Base-by-base conservation (phyloP, 2,113 vertebrate species). In the Brachyistius frenatus region DNA sequence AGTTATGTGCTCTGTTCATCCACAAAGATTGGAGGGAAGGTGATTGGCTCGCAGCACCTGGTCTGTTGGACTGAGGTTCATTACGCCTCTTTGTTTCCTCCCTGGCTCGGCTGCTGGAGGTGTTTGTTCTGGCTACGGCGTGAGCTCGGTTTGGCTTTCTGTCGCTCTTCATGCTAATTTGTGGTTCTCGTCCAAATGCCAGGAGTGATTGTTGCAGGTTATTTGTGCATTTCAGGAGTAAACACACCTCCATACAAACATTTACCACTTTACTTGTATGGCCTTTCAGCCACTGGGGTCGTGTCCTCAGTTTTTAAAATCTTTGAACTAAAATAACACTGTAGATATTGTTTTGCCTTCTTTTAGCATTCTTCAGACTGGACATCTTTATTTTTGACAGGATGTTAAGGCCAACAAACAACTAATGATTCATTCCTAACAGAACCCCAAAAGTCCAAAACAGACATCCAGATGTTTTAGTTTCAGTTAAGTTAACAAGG, bases 41-140 rank as follows among this genome's bases (percentile, higher is more conserved):
- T 23, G 69, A 80, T 47, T 36, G 54, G 53, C 7, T 7, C 16
- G 44, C 55, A 55, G 58, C 85, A 86, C 66, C 80, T 85, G 88
- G 14, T 69, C 60, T 60, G 49, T n/a, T 70, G 52, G 36, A 71
- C 2, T 0, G 3, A 9, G 47, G 46, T 11, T 76, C 55, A 60
- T 70, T 50, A 49, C 3, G 13, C 35, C 44, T 57, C 41, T 74
- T 81, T 65, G 41, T 67, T 55, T 64, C 23, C 73, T 63, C 41
- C 23, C 14, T 69, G 61, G 35, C 50, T 8, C 1, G 3, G 10
- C n/a, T 5, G 57, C 32, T 39, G 7, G 5, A 36, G 55, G 50
- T 73, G 47, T 58, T 72, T 66, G 54, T 50, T 49, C 15, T 36
- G 60, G 33, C 53, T 5, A n/a, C 16, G 5, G 23, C n/a, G 47